Percentiles rank a stretch among this genome's conserved stretches.
Conservation (phyloP, 2,888 invertebrate species). For the Pteria penguin region DNA sequence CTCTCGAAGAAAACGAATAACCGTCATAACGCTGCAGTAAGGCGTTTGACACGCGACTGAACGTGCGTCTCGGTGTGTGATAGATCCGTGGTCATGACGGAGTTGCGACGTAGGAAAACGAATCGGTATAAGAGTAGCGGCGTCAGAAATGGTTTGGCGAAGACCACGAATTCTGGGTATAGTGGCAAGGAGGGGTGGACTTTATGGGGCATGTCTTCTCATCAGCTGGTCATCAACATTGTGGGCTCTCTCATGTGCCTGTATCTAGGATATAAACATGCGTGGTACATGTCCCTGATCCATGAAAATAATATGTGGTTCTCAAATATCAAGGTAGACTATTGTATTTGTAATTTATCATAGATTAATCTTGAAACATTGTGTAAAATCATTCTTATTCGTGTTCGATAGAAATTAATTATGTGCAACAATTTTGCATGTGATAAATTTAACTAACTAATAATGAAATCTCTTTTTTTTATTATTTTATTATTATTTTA, state of each 20-base stretch:
- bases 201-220: conserved; percentile 54
- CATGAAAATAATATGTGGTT: conserved; percentile 81
- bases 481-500: too few species aligned
- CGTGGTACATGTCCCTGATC: conserved; percentile 73
- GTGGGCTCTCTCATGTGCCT: conserved; percentile 54
- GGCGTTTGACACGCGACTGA: too few species aligned
- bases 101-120: conserved; percentile 54
- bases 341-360: too few species aligned
- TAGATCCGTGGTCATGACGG: conserved; percentile 57
- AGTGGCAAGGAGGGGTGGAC: conserved; percentile 45
- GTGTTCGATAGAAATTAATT: too few species aligned
- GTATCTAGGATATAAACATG: conserved; percentile 65
- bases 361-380: too few species aligned
- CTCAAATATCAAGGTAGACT: conserved; percentile 79
- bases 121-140: conserved; percentile 50
- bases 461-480: too few species aligned
- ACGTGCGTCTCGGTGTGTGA: too few species aligned
- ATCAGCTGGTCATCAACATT: conserved; percentile 53
- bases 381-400: too few species aligned
- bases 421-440: too few species aligned
- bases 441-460: too few species aligned
- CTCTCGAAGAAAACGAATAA: too few species aligned
- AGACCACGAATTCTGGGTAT: conserved; percentile 30
- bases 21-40: too few species aligned
- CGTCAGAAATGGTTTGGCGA: conserved; percentile 54